Base-by-base conservation (phyloP, 2,888 invertebrate genomes). In the Caenorhabditis sp. region DNA sequence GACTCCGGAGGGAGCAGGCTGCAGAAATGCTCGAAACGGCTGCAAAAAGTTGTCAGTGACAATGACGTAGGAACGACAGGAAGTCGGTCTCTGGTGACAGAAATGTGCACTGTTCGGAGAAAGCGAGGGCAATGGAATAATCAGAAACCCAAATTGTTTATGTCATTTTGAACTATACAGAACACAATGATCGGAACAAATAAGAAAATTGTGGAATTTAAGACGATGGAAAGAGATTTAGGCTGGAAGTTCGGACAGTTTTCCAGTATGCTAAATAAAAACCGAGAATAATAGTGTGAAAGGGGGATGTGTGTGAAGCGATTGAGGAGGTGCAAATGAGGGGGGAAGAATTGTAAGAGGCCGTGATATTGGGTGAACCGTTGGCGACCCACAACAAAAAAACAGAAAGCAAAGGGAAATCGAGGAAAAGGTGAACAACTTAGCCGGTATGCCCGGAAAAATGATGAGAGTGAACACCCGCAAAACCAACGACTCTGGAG, bases 21-120 rank as follows among this genome's bases (percentile, higher is more conserved):
- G 66, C 66, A 66, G 56, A 66, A 66, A 65, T 66, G 66, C 66
- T 66, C 45, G 26, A 70, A 59, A 30, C 45, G 45, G 46, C 58
- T 68, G 68, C 68, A 68, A 58, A n/a, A n/a, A 50, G 30, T 68
- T 68, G 68, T 59, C 68, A 68, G 58, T 68, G 66, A 56, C 66
- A 62, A 27, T 63, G 62, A 68, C 68, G 63, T 72, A 72, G 53
- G 41, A 56, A 41, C 53, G 55, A 62, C 71, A 71, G 66, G 66
- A 66, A 48, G 66, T 50, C 2, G 22, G 24, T 20, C 20, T 48
- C 26, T 48, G 46, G n/a, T 65, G 65, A 65, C 65, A 65, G 41
- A 53, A 46, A 27, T 55, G 52, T n/a, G n/a, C n/a, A n/a, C n/a
- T n/a, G n/a, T n/a, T n/a, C n/a, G n/a, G n/a, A 30, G 46, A 48